Conservation (phyloP, 2,888 invertebrate species). For the Acleris literana region DNA sequence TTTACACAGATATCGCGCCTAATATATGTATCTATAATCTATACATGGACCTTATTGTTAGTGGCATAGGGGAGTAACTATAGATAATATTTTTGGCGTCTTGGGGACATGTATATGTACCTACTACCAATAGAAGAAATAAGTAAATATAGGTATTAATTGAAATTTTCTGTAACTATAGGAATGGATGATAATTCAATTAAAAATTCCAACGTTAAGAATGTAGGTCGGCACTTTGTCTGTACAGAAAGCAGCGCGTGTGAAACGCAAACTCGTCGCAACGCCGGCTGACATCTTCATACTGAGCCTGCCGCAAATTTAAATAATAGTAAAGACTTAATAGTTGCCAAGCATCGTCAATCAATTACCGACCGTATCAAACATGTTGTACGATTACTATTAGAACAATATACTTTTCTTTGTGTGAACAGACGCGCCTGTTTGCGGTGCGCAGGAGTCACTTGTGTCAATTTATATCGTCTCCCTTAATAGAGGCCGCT, state of each 20-base stretch:
- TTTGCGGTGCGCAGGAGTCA: constrained; percentile 58
- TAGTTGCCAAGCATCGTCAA: constrained; percentile 41
- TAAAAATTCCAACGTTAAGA: constrained; percentile 35
- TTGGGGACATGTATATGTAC: too few relatives aligned
- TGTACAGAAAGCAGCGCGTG: constrained; percentile 52
- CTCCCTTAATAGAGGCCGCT: constrained; percentile 36
- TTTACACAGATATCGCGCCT: too few relatives aligned
- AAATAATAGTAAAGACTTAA: constrained; percentile 32
- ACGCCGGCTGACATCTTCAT: constrained; percentile 67
- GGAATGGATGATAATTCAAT: too few relatives aligned
- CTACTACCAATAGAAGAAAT: neutral
- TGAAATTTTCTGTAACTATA: too few relatives aligned
- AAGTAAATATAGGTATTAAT: neutral
- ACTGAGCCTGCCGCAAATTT: constrained; percentile 43
- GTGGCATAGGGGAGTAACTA: too few relatives aligned
- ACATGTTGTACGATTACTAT: constrained; percentile 45
- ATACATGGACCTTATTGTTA: too few relatives aligned
- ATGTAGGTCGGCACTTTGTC: constrained; percentile 54
- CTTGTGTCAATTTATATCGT: constrained; percentile 74
- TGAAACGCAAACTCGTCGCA: constrained; percentile 70
- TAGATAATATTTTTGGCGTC: too few relatives aligned
- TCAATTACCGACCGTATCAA: constrained; percentile 51
- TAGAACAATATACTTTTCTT: constrained; percentile 36
- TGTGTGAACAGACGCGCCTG: constrained; percentile 45
- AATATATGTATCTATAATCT: too few relatives aligned